A percentile compares a stretch with the other conserved stretches of the same genome.
phyloP scores from a whole-genome alignment of 2,113 vertebrate species.

The Halichoeres trimaculatus region DNA sequence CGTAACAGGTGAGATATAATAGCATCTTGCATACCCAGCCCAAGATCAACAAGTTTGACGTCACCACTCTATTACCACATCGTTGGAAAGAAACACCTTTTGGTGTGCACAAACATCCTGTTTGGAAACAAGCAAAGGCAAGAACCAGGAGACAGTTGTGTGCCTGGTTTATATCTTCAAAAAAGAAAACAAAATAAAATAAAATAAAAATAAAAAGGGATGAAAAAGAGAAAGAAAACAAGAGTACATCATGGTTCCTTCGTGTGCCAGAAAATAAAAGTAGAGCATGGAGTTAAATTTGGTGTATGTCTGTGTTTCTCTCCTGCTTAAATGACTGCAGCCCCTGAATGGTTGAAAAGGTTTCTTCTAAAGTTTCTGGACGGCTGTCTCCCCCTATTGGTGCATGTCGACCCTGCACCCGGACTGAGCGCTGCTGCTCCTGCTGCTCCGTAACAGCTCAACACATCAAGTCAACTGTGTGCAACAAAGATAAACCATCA shows the following conservation, averaged over 20 bases:
- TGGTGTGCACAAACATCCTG: neutral
- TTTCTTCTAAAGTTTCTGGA: slow-evolving; percentile 80
- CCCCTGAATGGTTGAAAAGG: neutral
- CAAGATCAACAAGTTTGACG: neutral
- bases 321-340: slow-evolving; percentile 3
- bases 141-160: neutral
- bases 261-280: neutral
- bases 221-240: no score
- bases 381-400: slow-evolving; percentile 89
- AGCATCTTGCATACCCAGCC: neutral
- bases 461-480: neutral
- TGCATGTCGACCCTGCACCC: neutral
- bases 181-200: no score
- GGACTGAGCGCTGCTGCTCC: slow-evolving; percentile 1
- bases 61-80: neutral
- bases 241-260: no score
- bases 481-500: neutral
- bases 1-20: no score
- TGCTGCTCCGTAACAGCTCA: slow-evolving; percentile 12
- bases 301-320: neutral
- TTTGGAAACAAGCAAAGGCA: neutral
- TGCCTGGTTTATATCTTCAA: no score
- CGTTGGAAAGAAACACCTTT: neutral
- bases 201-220: no score
- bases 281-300: neutral